phyloP scores from a whole-genome alignment of 2,797 vertebrate species.

The Danio tinwini region DNA sequence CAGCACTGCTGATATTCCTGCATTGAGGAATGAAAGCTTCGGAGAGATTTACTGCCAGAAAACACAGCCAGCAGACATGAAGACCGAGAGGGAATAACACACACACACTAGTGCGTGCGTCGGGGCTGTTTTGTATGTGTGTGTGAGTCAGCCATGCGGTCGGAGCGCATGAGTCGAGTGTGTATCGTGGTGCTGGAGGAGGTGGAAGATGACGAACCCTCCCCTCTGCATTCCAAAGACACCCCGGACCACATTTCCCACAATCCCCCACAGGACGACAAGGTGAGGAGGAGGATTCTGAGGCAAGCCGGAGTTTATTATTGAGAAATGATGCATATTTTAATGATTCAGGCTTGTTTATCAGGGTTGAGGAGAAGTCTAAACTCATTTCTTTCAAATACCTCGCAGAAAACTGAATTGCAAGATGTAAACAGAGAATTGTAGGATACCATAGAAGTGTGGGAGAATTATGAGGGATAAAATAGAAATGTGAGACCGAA shows the following conservation, averaged over 20 bases:
- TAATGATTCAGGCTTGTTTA: too few relatives aligned
- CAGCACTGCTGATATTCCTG: slow-evolving; percentile 43
- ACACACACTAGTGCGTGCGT: neutral
- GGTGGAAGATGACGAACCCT: slow-evolving; percentile 95
- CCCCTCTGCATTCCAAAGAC: slow-evolving; percentile 83
- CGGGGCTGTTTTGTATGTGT: neutral
- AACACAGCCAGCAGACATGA: neutral
- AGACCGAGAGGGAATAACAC: too few relatives aligned
- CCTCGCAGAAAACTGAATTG: too few relatives aligned
- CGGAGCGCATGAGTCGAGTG: slow-evolving; percentile 94
- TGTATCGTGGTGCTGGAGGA: slow-evolving; percentile 99
- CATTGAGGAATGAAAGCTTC: slow-evolving; percentile 40
- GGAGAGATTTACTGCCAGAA: slow-evolving; percentile 7
- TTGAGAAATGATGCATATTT: too few relatives aligned
- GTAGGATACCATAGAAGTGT: too few relatives aligned
- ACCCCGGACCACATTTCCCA: slow-evolving; percentile 77
- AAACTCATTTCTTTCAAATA: too few relatives aligned
- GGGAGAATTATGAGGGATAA: too few relatives aligned
- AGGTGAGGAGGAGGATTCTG: slow-evolving; percentile 77
- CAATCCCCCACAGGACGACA: slow-evolving; percentile 73
- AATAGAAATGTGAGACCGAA: too few relatives aligned
- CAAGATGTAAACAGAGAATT: too few relatives aligned
- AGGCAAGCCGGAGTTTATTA: too few relatives aligned
- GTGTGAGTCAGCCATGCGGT: slow-evolving; percentile 61
- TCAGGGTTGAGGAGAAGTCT: too few relatives aligned